Conservation (phyloP, 2,113 vertebrate species). For the Hyperopisus bebe region DNA sequence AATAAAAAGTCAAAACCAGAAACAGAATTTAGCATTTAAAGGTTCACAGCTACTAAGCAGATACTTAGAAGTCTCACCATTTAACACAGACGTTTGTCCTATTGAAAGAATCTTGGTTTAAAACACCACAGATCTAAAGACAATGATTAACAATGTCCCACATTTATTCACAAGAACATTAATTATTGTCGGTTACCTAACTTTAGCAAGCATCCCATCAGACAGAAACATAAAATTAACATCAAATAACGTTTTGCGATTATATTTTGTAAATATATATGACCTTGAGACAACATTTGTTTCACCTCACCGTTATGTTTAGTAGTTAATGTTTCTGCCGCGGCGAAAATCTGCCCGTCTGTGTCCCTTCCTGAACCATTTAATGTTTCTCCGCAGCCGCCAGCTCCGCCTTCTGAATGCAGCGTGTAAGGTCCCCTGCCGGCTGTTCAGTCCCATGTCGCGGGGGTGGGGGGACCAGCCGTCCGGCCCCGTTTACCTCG, state of each 20-base stretch:
- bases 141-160: background rate
- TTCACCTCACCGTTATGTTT: background rate
- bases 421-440: background rate
- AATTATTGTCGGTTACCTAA: background rate
- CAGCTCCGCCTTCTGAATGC: background rate
- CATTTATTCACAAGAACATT: background rate
- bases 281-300: background rate
- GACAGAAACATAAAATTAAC: background rate
- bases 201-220: background rate
- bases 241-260: background rate
- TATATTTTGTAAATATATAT: background rate
- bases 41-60: background rate
- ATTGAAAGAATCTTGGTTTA: background rate
- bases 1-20: background rate
- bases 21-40: background rate
- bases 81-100: background rate
- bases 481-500: background rate
- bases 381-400: background rate
- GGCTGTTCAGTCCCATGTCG: background rate
- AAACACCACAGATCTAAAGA: background rate
- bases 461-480: background rate
- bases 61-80: background rate
- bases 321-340: background rate
- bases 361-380: background rate
- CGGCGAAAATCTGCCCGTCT: background rate